Conservation (phyloP, 2,113 vertebrate genomes). For the Alligator mississippiensis region DNA sequence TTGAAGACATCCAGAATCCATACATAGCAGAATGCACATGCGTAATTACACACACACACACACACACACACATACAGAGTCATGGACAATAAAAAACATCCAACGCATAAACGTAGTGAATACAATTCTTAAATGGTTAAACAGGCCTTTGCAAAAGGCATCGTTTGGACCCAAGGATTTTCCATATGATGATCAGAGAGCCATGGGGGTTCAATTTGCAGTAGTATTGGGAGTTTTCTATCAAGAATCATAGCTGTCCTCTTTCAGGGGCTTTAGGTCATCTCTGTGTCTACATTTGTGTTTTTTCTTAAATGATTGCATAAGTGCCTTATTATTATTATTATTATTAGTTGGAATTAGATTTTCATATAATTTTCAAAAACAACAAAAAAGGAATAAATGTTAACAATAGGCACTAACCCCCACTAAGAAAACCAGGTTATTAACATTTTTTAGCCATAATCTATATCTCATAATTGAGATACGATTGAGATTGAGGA, state of each 20-base stretch:
- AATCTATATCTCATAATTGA: not conserved
- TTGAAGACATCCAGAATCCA: not conserved
- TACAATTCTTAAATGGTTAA: no score
- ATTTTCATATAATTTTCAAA: not conserved
- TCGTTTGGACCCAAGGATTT: no score
- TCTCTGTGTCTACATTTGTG: not conserved
- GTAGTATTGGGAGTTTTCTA: no score
- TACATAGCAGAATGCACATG: no score
- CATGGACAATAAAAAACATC: not conserved
- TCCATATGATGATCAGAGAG: no score
- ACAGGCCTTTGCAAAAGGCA: no score
- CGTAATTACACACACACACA: no score
- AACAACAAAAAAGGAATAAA: not conserved
- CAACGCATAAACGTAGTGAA: no score
- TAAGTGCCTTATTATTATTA: not conserved
- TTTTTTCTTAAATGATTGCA: not conserved
- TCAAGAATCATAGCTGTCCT: no score
- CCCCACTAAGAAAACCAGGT: not conserved
- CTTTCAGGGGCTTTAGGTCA: not conserved
- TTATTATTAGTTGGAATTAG: not conserved
- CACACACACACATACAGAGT: not conserved
- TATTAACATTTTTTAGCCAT: not conserved
- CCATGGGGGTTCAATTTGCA: no score
- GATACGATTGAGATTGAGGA: not conserved
- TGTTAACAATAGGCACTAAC: not conserved